Evolutionary conservation across 2,888 invertebrate species (phyloP).

Genomic region (Chrysina gloriosa): DNA sequence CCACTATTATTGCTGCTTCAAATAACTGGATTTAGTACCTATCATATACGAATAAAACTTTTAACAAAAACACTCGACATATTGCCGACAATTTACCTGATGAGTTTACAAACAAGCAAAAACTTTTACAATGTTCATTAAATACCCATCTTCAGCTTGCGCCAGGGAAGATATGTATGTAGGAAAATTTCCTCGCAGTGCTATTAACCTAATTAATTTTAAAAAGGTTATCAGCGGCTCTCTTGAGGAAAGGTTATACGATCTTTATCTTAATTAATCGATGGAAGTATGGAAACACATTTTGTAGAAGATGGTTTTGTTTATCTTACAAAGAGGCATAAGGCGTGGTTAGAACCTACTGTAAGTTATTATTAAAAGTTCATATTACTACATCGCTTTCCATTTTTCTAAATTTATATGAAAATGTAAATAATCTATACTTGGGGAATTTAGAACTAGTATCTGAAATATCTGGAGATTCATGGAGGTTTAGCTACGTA

Average conservation of each 20-base stretch:
- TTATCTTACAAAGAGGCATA: not conserved
- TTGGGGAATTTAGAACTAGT: too few relatives aligned
- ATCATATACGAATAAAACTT: too few relatives aligned
- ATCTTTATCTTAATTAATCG: slow-evolving; percentile 1
- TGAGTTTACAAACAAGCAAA: not conserved
- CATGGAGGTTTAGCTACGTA: too few relatives aligned
- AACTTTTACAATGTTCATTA: not conserved
- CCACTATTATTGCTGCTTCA: too few relatives aligned
- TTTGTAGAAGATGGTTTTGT: not conserved
- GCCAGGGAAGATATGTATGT: not conserved
- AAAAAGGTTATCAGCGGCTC: not conserved
- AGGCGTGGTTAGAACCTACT: not conserved
- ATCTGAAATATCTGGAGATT: too few relatives aligned
- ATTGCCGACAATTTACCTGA: not conserved
- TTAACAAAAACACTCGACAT: too few relatives aligned
- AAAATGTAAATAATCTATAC: too few relatives aligned
- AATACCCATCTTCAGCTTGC: not conserved
- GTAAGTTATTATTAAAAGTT: not conserved
- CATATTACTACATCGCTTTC: too few relatives aligned
- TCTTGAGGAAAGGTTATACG: not conserved
- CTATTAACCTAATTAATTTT: slow-evolving; percentile 6
- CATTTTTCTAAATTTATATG: too few relatives aligned
- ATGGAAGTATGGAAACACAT: not conserved
- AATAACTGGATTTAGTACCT: too few relatives aligned
- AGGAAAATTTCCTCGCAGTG: not conserved